Percentiles rank a stretch among this genome's conserved stretches.
Evolutionary conservation across 2,113 vertebrate genomes (phyloP).

Genomic region (Toxotes chatareus): DNA sequence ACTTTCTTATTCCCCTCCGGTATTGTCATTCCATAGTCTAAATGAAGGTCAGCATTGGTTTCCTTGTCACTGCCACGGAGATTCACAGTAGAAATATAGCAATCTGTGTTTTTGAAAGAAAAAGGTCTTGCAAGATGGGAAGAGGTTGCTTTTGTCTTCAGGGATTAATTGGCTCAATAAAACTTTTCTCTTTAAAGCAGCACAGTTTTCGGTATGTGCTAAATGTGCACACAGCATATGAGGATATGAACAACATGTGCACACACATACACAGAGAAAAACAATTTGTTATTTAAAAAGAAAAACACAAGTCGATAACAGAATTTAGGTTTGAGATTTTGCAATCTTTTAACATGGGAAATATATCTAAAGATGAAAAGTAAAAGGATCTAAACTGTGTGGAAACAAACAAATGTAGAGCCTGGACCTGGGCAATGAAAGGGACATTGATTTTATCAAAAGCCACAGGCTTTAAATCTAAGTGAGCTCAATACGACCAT

Average conservation of each 20-base stretch:
- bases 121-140: constrained; percentile 59
- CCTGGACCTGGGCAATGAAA: neutral
- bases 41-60: constrained; percentile 93
- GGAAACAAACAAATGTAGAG: neutral
- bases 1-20: constrained; percentile 81
- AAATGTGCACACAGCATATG: neutral
- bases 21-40: constrained; percentile 92
- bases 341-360: neutral
- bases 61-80: constrained; percentile 85
- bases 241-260: neutral
- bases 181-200: constrained; percentile 44
- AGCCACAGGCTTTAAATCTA: neutral
- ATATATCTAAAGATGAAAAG: neutral
- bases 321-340: neutral
- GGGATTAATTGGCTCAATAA: constrained; percentile 73
- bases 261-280: neutral
- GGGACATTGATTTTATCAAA: neutral
- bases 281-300: neutral
- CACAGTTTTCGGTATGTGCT: constrained; percentile 13
- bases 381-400: neutral
- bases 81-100: constrained; percentile 73
- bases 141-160: constrained; percentile 65
- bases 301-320: neutral
- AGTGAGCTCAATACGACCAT: constrained; percentile 1
- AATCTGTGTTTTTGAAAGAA: constrained; percentile 66